These are phyloP conservation scores for Drosophila neotestacea DNA, from an alignment of 2,888 invertebrate genomes.

Conservation along the genomic window DNA sequence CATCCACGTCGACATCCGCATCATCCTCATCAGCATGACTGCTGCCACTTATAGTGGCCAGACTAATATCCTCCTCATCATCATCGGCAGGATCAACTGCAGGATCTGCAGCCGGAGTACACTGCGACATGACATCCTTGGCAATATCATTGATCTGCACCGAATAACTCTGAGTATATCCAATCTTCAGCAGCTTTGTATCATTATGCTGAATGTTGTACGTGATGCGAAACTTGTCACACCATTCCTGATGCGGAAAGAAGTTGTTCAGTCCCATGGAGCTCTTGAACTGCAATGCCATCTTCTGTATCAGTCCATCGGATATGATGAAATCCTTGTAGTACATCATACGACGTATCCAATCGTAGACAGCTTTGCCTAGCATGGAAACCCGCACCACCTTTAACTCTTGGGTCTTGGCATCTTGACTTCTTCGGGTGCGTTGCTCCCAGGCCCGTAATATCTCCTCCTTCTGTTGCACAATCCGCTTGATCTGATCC, in stretches of 20 bases:
- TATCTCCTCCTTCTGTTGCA: constrained; percentile 81
- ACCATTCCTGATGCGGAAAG: constrained; percentile 83
- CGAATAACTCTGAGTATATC: constrained; percentile 80
- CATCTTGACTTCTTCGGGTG: constrained; percentile 78
- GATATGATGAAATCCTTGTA: constrained; percentile 83
- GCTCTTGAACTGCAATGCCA: constrained; percentile 83
- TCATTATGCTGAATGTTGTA: constrained; percentile 79
- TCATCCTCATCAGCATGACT: constrained; percentile 51
- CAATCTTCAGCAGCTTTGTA: constrained; percentile 78
- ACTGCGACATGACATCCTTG: constrained; percentile 77
- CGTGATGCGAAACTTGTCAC: constrained; percentile 80
- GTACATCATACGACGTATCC: constrained; percentile 84
- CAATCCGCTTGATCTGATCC: constrained; percentile 84
- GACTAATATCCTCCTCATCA: constrained; percentile 47
- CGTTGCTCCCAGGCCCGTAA: constrained; percentile 83
- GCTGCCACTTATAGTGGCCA: constrained; percentile 46
- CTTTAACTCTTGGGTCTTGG: constrained; percentile 79
- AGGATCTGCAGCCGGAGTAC: constrained; percentile 44
- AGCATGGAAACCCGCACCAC: constrained; percentile 82
- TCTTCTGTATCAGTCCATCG: constrained; percentile 83
- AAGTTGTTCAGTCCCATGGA: constrained; percentile 81
- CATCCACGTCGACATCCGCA: constrained; percentile 53
- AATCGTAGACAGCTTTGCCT: constrained; percentile 83
- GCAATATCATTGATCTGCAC: constrained; percentile 83
- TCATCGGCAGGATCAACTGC: constrained; percentile 21